Evolutionary conservation across 2,888 invertebrate species (phyloP), one percentile per base, ranked within the genome.

Genomic region (Diplolepis rosae): DNA sequence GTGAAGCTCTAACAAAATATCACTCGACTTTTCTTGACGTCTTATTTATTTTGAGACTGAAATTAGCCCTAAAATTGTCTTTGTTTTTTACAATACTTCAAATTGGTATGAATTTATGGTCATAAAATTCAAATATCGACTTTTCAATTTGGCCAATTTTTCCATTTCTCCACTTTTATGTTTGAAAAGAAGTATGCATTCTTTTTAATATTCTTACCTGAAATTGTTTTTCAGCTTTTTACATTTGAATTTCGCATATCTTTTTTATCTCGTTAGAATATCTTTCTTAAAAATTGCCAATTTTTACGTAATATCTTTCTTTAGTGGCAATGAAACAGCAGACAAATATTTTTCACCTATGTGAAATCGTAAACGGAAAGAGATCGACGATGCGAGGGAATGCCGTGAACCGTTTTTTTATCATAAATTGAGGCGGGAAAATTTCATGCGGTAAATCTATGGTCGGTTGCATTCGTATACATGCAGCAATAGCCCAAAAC

Each of bases 361-460:
- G 7, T 22, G 24, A 61, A 39, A n/a, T n/a, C n/a, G 24, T n/a
- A 13, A n/a, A 61, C 22, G 24, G 35, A n/a, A 39, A 61, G 22
- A 61, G 24, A 61, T 24, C 24, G 39, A 4, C 61, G 22, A 39
- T 39, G n/a, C 61, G 56, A 39, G 35, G 39, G 18, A 39, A 24
- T 11, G 39, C 61, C 39, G 35, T 61, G 61, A 61, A 61, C n/a
- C 15, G 22, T 39, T 51, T 18, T 51, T 50, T 56, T 56, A 22
- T 39, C 24, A 61, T 61, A 61, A 61, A 61, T 61, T 61, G 35
- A 1, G 39, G 39, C 39, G 61, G 61, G 61, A 24, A 61, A 61
- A 61, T 61, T 61, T 39, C 39, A 39, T 61, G 24, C 61, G 39
- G n/a, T 61, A 61, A 61, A 61, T 61, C 61, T 61, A 61, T 61